Evolutionary conservation across 1,140 invertebrate species (phyloP), one percentile per base, ranked within the genome.

Genomic region (Drosophila mojavensis): DNA sequence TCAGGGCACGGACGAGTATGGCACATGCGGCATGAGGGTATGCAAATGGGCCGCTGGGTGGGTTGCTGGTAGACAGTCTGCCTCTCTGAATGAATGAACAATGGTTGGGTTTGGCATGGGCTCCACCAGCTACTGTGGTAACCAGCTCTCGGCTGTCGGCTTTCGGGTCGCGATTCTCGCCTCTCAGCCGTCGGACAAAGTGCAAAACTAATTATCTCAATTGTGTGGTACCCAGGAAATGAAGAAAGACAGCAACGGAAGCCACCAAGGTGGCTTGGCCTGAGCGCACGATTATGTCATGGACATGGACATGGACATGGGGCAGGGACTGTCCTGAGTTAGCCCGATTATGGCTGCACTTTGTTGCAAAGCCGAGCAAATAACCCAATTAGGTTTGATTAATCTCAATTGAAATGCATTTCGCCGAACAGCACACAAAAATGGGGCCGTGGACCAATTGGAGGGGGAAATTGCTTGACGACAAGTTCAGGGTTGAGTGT

Each of bases 151-250:
- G 70, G 78, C 66, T 66, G 45, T 67, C 55, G 24, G 51, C 59
- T 41, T 39, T 33, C 56, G 70, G 78, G 45, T 67, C 55, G 24
- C 20, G 20, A 24, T 24, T 24, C 20, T 24, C 20, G 51, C 28
- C 63, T 51, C 63, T 36, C 67, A 64, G 70, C 67, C 59, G 39
- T 78, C 73, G 86, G 73, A 71, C 85, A 78, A 84, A 89, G 84
- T 84, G 84, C 84, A 89, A 89, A 89, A 89, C 84, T 89, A 89
- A 89, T 89, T 89, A 89, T 89, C 84, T 71, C 84, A 89, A 89
- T 89, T 89, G 84, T 89, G 81, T 90, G 79, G 36, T 79, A 89
- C 79, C 41, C 77, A 83, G 83, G 83, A 89, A 88, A 89, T 89
- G 84, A 89, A 89, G 84, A 89, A 75, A 84, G 85, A 89, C 84